These are phyloP conservation scores for Teleogryllus oceanicus DNA, from an alignment of 2,888 invertebrate genomes.

Conservation along the genomic window DNA sequence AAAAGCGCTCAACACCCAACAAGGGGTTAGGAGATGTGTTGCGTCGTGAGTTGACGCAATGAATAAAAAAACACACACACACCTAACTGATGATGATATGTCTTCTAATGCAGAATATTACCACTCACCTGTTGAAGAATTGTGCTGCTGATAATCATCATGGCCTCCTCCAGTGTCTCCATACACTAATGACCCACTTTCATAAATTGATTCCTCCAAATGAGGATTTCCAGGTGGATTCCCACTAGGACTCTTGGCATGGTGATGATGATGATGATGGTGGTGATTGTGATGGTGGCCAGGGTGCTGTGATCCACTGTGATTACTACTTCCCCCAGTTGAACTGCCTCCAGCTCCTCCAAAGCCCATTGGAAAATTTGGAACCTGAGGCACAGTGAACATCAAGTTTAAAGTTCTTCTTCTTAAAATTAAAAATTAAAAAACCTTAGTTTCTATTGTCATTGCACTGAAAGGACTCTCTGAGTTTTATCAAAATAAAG, in stretches of 20 bases:
- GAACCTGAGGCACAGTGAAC: conserved; percentile 32
- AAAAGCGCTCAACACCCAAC: too few relatives aligned
- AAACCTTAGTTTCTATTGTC: too few relatives aligned
- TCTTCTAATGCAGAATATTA: neutral
- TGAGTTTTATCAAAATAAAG: too few relatives aligned
- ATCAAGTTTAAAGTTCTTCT: too few relatives aligned
- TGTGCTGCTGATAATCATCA: conserved; percentile 28
- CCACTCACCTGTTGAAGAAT: conserved; percentile 21
- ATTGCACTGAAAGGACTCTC: too few relatives aligned
- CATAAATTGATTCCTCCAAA: conserved; percentile 33
- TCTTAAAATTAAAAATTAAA: too few relatives aligned
- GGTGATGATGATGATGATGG: conserved; percentile 22
- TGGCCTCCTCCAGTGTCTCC: conserved; percentile 22
- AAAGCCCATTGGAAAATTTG: conserved; percentile 36
- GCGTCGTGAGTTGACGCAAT: too few relatives aligned
- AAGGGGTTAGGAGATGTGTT: too few relatives aligned
- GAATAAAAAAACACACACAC: too few relatives aligned
- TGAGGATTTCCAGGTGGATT: conserved; percentile 21
- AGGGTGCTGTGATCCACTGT: conserved; percentile 24
- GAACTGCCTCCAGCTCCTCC: conserved; percentile 30
- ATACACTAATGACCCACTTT: conserved; percentile 35
- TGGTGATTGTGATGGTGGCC: neutral
- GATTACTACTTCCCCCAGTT: conserved; percentile 31
- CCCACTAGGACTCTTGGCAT: conserved; percentile 25
- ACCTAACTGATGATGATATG: neutral